Base-by-base conservation (phyloP, 2,113 vertebrate genomes). In the Tupaia chinensis region DNA sequence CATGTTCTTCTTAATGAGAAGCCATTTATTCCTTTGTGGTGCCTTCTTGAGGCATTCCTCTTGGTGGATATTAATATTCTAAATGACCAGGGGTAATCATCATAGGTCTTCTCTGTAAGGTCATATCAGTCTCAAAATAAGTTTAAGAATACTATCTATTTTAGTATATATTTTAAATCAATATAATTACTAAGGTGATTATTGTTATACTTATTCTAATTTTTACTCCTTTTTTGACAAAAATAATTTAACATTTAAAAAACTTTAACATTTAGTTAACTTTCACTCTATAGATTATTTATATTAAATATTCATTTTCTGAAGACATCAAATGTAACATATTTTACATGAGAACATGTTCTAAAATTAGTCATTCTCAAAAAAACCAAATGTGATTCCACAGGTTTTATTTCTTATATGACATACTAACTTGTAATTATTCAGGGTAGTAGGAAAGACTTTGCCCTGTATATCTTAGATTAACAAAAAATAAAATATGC, bases 211-310 rank as follows among this genome's bases (percentile, higher is more conserved):
- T 17, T 7, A 79, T 72, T 89, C 6, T 53, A 73, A 88, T 70
- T 68, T 92, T 8, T 60, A 69, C 11, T 68, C 16, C 10, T 90
- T 8, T 87, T 68, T 87, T 68, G 23, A 76, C 19, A 79, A 79
- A 83, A 88, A 93, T 84, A 29, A 11, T 74, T 91, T 70, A 91
- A 87, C 16, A 65, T 72, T 34, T 88, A 60, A 81, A 34, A 91
- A 79, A 93, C 17, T 58, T 58, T 87, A 23, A 8, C 20, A 87
- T 54, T 56, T 81, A 87, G 68, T 66, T 63, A 20, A 58, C 23
- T 96, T 56, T 73, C 60, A 83, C 19, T 89, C 70, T 32, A 74
- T 44, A 61, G 60, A 15, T 29, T 92, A 80, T 86, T 86, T 92
- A 70, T 70, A 12, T 23, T 90, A 81, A 93, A 74, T 70, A 88